Conservation (phyloP, 2,113 vertebrate species). For the Sebastes fasciatus region DNA sequence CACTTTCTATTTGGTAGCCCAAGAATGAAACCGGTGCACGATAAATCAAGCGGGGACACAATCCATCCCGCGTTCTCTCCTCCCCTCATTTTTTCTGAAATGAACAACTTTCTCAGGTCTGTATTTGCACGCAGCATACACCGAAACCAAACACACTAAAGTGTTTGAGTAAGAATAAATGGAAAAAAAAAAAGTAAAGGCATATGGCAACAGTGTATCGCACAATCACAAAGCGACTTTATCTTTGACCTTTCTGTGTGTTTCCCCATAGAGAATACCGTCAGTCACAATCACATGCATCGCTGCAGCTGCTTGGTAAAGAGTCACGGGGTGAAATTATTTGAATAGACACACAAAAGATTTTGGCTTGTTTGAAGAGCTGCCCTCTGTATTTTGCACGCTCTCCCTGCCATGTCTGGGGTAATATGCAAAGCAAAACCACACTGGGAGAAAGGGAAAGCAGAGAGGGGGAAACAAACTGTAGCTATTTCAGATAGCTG, state of each 20-base stretch:
- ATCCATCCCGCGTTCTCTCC: constrained; percentile 44
- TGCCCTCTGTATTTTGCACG: constrained; percentile 60
- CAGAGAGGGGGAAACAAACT: neutral
- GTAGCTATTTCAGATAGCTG: constrained; percentile 31
- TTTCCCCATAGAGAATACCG: constrained; percentile 54
- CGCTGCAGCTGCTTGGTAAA: constrained; percentile 51
- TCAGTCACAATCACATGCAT: constrained; percentile 61
- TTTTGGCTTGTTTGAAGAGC: constrained; percentile 70
- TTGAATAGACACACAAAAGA: constrained; percentile 70
- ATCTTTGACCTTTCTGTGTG: constrained; percentile 62
- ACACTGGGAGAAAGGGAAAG: constrained; percentile 18
- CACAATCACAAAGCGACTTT: constrained; percentile 11
- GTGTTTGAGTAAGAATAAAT: constrained; percentile 1
- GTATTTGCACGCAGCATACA: constrained; percentile 9
- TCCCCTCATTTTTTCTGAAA: constrained; percentile 43
- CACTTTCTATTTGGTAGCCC: constrained; percentile 82
- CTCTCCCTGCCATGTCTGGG: constrained; percentile 41
- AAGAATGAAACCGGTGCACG: constrained; percentile 77
- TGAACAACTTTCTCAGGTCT: constrained; percentile 42
- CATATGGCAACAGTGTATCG: neutral
- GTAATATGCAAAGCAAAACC: constrained; percentile 65
- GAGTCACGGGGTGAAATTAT: constrained; percentile 64
- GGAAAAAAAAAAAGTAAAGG: neutral
- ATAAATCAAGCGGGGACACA: constrained; percentile 71
- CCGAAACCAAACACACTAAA: constrained; percentile 9